phyloP scores from a whole-genome alignment of 2,888 invertebrate genomes.

The Drosophila picticornis region DNA sequence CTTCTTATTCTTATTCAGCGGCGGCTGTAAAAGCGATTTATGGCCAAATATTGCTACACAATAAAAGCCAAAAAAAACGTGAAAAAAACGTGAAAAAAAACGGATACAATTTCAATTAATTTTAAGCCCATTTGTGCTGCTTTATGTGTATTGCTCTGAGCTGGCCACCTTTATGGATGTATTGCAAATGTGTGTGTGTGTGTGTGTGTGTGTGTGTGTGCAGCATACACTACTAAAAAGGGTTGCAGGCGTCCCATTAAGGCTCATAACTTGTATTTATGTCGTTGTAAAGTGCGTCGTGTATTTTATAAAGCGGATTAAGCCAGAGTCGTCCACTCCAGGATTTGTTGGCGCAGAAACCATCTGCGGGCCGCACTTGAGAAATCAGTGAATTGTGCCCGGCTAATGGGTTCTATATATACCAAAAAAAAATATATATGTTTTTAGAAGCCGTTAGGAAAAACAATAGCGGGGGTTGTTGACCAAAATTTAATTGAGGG shows the following conservation, averaged over 20 bases:
- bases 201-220: neutral
- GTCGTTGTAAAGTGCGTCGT: conserved; percentile 28
- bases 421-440: conserved; percentile 17
- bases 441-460: conserved; percentile 25
- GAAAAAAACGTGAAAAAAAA: conserved; percentile 35
- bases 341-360: conserved; percentile 44
- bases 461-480: conserved; percentile 23
- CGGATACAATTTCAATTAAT: conserved; percentile 74
- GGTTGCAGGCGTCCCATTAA: conserved; percentile 44
- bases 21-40: conserved; percentile 48
- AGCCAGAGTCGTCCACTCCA: conserved; percentile 61
- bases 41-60: conserved; percentile 1
- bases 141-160: conserved; percentile 9
- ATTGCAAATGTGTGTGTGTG: conserved; percentile 6
- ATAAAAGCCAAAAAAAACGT: neutral
- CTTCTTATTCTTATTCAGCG: neutral
- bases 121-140: conserved; percentile 67
- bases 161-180: conserved; percentile 30
- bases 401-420: conserved; percentile 23
- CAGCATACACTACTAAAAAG: conserved; percentile 21
- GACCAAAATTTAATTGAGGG: conserved; percentile 18
- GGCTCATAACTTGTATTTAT: conserved; percentile 66
- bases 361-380: conserved; percentile 47
- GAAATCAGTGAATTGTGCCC: conserved; percentile 46
- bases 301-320: conserved; percentile 64